Conservation (phyloP, 2,888 invertebrate genomes). For the Hirtodrosophila alboralis region DNA sequence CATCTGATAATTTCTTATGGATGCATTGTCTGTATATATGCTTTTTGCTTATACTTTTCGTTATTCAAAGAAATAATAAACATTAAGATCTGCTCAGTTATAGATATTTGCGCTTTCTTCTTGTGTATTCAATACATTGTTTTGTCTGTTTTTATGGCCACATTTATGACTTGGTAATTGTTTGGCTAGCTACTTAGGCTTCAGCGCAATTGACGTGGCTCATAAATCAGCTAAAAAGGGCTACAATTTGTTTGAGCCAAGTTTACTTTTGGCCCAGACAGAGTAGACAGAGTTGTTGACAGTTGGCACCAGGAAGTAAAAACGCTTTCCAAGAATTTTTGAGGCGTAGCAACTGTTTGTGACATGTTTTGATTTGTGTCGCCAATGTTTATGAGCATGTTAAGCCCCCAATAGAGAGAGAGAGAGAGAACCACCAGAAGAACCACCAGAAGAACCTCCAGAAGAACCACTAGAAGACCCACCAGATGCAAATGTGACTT, state of each 20-base stretch:
- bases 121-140: constrained; percentile 37
- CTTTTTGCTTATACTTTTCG: background rate
- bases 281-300: constrained; percentile 50
- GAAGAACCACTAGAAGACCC: too few species aligned
- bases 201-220: constrained; percentile 54
- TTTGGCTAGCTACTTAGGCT: constrained; percentile 57
- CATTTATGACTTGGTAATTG: constrained; percentile 58
- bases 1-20: constrained; percentile 59
- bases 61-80: too few species aligned
- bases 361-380: constrained; percentile 78
- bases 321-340: constrained; percentile 72
- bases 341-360: constrained; percentile 79
- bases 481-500: constrained; percentile 44
- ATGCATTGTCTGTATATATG: constrained; percentile 8
- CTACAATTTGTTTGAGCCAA: constrained; percentile 2
- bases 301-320: constrained; percentile 74
- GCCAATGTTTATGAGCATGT: constrained; percentile 75
- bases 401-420: constrained; percentile 42
- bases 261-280: constrained; percentile 10
- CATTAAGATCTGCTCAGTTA: background rate
- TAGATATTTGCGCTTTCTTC: constrained; percentile 20
- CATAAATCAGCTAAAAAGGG: constrained; percentile 64
- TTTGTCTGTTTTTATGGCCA: constrained; percentile 36
- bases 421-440: constrained; percentile 20
- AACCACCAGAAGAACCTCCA: too few species aligned